phyloP scores from a whole-genome alignment of 2,888 invertebrate genomes.

The Drosophila lacicola region DNA sequence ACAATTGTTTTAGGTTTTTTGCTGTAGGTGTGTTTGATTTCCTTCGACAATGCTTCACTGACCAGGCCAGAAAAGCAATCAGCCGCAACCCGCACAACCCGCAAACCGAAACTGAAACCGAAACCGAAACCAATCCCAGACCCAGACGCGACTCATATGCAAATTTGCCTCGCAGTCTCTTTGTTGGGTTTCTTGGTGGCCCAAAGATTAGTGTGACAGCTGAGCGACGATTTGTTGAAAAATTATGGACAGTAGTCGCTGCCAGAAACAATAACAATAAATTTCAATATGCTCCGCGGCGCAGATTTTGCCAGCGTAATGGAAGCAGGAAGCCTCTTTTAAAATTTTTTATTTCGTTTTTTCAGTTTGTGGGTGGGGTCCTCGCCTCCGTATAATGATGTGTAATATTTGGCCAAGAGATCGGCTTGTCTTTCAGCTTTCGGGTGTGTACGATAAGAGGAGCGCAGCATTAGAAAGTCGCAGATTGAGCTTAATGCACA shows the following conservation, averaged over 20 bases:
- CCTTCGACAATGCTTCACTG: constrained; percentile 74
- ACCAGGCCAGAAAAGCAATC: constrained; percentile 50
- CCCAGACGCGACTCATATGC: constrained; percentile 57
- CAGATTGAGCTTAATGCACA: constrained; percentile 63
- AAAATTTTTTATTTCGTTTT: constrained; percentile 10
- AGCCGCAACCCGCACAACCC: background rate
- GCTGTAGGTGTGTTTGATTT: constrained; percentile 61
- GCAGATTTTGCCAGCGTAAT: constrained; percentile 17
- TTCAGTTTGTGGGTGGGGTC: constrained; percentile 33
- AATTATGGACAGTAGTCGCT: constrained; percentile 80
- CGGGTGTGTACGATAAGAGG: constrained; percentile 42
- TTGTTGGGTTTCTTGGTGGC: constrained; percentile 31
- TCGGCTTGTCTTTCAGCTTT: constrained; percentile 26
- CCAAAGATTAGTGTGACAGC: constrained; percentile 78
- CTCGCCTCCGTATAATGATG: constrained; percentile 65
- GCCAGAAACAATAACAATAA: constrained; percentile 76
- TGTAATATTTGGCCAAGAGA: constrained; percentile 57
- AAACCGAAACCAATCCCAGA: constrained; percentile 22
- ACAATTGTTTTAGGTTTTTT: constrained; percentile 60
- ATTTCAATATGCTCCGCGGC: constrained; percentile 59
- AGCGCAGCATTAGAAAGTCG: constrained; percentile 70
- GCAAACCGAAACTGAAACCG: constrained; percentile 33
- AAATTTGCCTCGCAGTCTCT: constrained; percentile 47
- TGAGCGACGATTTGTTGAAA: constrained; percentile 81
- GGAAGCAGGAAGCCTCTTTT: constrained; percentile 60